phyloP scores from a whole-genome alignment of 2,797 vertebrate species.

The Esox masquinongy region DNA sequence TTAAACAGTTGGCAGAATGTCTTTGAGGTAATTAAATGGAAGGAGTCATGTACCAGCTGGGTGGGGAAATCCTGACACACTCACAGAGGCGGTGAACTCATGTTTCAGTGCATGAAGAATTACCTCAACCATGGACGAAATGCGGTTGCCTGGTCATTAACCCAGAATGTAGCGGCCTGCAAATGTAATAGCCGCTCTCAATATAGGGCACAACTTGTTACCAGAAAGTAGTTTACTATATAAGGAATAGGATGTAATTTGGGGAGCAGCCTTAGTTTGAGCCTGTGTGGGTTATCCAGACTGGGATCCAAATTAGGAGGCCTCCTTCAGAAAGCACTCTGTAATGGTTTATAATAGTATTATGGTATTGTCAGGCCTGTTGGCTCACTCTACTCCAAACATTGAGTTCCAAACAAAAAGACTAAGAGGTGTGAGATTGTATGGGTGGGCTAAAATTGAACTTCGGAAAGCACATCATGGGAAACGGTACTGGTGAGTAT shows the following conservation, averaged over 20 bases:
- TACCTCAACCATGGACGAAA: constrained; percentile 11
- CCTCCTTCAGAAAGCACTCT: no score
- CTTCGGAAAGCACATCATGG: not conserved
- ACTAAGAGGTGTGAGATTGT: constrained; percentile 30
- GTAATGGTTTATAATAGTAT: no score
- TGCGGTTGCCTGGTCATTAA: constrained; percentile 9
- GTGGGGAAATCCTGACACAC: no score
- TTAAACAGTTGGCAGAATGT: not conserved
- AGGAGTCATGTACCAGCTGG: no score
- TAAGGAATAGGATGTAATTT: no score
- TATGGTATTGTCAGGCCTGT: no score
- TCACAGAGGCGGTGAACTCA: not conserved
- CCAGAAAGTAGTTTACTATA: no score
- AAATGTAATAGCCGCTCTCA: no score
- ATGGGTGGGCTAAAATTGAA: constrained; percentile 23
- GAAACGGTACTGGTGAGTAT: not conserved
- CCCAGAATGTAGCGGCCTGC: no score
- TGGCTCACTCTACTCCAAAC: constrained; percentile 3
- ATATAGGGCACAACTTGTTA: no score
- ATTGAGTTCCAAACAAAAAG: constrained; percentile 30
- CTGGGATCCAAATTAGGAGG: no score
- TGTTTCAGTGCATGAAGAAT: constrained; percentile 6
- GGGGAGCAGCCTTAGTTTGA: not conserved
- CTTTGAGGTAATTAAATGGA: not conserved
- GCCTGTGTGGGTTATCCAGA: no score